These are phyloP conservation scores for Daphoenositta chrysoptera DNA, from an alignment of 2,113 vertebrate genomes.

Conservation along the genomic window DNA sequence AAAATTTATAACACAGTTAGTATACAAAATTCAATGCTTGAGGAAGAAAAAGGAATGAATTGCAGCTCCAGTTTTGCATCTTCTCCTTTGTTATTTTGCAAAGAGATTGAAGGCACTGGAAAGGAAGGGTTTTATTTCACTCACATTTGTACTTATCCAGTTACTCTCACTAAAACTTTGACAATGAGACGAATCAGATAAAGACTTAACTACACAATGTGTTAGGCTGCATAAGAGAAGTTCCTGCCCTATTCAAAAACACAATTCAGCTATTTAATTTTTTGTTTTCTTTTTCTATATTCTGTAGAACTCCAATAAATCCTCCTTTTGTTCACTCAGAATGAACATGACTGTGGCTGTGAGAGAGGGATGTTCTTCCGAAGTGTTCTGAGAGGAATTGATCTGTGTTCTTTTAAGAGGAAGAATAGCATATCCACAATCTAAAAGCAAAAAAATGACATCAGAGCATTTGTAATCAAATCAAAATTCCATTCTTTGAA, in stretches of 20 bases:
- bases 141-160: neutral
- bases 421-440: neutral
- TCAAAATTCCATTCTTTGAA: neutral
- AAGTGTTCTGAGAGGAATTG: neutral
- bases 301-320: neutral
- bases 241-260: neutral
- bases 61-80: neutral
- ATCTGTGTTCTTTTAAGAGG: neutral
- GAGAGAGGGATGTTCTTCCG: neutral
- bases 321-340: conserved; percentile 25
- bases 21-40: neutral
- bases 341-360: neutral
- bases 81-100: neutral
- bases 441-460: neutral
- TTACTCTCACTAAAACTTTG: neutral
- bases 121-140: neutral
- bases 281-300: neutral
- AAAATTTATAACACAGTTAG: neutral
- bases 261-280: neutral
- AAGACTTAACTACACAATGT: neutral
- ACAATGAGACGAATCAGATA: neutral
- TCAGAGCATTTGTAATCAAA: neutral
- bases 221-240: neutral
- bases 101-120: neutral
- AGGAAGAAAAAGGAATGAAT: neutral